phyloP scores from a whole-genome alignment of 2,113 vertebrate genomes.

The Egretta garzetta region DNA sequence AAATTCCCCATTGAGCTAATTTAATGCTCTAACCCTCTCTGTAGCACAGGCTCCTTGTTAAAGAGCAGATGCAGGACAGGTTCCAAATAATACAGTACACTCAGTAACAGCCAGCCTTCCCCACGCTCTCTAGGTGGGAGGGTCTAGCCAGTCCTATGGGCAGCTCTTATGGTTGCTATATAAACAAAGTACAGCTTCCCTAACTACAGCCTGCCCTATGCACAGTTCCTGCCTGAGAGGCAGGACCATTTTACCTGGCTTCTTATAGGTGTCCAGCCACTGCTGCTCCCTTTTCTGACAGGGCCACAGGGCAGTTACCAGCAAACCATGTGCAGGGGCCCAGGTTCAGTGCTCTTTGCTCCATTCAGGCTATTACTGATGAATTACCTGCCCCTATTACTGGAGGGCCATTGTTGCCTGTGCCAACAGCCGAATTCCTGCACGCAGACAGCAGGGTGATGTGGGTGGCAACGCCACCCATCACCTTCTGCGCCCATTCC shows the following conservation, averaged over 20 bases:
- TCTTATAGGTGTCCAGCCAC: background rate
- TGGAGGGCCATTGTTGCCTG: background rate
- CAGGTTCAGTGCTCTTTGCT: background rate
- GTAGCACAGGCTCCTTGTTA: background rate
- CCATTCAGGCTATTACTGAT: background rate
- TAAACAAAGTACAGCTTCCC: background rate
- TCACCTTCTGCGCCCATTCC: background rate
- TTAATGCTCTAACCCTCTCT: background rate
- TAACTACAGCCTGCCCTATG: background rate
- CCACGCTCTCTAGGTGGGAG: background rate
- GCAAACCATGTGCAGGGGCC: accelerated
- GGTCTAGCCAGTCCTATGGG: background rate
- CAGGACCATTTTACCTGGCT: background rate
- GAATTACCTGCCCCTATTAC: background rate
- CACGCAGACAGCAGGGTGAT: background rate
- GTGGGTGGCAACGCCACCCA: background rate
- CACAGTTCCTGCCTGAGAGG: accelerated
- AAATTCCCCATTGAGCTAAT: too few species aligned
- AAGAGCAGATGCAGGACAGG: background rate
- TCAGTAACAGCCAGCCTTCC: background rate
- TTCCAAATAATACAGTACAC: background rate
- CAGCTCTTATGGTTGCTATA: background rate
- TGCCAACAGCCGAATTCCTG: background rate
- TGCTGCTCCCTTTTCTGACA: background rate
- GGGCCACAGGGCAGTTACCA: background rate